Conservation (phyloP, 2,797 vertebrate genomes). For the Anabacerthia variegaticeps region DNA sequence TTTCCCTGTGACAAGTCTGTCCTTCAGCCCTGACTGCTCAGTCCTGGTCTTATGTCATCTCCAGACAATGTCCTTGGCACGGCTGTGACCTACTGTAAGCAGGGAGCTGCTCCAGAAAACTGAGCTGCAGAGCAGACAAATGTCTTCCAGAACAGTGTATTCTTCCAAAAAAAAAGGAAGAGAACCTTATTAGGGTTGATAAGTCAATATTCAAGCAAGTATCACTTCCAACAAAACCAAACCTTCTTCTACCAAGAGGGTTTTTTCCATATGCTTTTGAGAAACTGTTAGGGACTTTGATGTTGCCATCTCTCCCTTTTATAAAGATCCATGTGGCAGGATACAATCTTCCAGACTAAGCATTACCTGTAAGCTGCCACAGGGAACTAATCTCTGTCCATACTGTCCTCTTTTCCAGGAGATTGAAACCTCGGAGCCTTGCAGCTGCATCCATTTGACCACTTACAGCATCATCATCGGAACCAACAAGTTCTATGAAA, state of each 20-base stretch:
- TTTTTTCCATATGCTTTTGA: background rate
- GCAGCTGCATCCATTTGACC: conserved; percentile 97
- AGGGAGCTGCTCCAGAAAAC: background rate
- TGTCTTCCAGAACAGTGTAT: background rate
- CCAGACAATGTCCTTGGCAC: background rate
- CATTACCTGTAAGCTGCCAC: background rate
- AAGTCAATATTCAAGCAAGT: background rate
- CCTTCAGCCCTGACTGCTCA: background rate
- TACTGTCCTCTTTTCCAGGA: conserved; percentile 79
- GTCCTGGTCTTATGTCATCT: background rate
- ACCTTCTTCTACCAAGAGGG: background rate
- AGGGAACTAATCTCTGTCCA: background rate
- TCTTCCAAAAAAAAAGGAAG: background rate
- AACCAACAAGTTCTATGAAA: conserved; percentile 99
- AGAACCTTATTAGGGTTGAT: background rate
- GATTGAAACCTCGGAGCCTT: conserved; percentile 97
- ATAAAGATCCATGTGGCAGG: background rate
- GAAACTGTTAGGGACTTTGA: background rate
- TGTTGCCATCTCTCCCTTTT: background rate
- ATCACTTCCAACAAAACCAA: background rate
- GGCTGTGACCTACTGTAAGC: background rate
- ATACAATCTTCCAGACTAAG: background rate
- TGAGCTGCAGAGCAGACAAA: background rate
- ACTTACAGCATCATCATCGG: conserved; percentile 97
- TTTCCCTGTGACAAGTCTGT: background rate